Conservation (phyloP, 2,888 invertebrate species). For the Poecilus cupreus region DNA sequence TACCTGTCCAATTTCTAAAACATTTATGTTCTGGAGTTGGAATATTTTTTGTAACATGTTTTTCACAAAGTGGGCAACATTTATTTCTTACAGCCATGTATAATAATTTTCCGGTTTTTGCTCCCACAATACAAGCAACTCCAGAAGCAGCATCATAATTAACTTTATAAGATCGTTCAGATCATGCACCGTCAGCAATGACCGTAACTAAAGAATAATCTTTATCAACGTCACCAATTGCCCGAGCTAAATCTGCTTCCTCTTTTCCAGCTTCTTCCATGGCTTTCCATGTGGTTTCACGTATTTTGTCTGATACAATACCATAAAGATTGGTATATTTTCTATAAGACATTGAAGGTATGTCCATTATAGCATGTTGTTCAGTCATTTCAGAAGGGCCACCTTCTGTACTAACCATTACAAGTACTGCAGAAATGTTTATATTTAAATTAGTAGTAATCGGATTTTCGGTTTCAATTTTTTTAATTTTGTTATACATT, state of each 20-base stretch:
- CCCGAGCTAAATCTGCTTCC: conserved; percentile 32
- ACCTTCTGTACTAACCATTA: conserved; percentile 23
- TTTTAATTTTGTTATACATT: background rate
- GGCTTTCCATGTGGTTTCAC: conserved; percentile 35
- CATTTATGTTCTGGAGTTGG: conserved; percentile 17
- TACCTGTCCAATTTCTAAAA: too few relatives aligned
- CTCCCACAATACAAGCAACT: conserved; percentile 29
- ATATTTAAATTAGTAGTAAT: background rate
- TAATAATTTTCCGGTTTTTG: conserved; percentile 26
- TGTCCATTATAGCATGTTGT: conserved; percentile 30
- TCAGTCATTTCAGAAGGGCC: conserved; percentile 34
- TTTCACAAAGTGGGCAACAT: conserved; percentile 25
- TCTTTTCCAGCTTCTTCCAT: conserved; percentile 47
- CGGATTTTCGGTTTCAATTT: conserved; percentile 9
- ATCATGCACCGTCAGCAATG: conserved; percentile 16
- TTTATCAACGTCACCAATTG: conserved; percentile 30
- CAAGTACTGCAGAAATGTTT: conserved; percentile 34
- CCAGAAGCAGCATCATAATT: conserved; percentile 14
- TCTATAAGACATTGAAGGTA: conserved; percentile 20
- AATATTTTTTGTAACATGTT: conserved; percentile 15
- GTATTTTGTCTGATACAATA: conserved; percentile 24
- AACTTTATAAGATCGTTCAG: conserved; percentile 6
- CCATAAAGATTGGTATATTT: conserved; percentile 32
- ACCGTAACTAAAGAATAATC: conserved; percentile 10
- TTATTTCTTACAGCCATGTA: conserved; percentile 5